Percentiles rank a stretch among this genome's conserved stretches.
These are phyloP conservation scores for Branchinecta lynchi DNA, from an alignment of 1,140 invertebrate species.

Conservation along the genomic window DNA sequence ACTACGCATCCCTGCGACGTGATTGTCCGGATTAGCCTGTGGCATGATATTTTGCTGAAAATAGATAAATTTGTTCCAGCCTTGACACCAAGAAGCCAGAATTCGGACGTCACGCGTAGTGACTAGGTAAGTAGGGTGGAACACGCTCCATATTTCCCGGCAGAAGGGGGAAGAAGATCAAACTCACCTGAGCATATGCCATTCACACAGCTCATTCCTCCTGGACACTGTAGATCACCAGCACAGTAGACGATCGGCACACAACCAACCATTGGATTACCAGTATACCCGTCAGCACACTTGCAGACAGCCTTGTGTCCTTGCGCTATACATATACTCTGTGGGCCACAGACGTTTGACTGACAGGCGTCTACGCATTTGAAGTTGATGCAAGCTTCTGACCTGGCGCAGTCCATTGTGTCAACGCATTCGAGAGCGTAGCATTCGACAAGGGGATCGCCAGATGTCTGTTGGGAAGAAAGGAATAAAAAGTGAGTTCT, in stretches of 20 bases:
- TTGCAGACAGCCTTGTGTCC: slow-evolving; percentile 48
- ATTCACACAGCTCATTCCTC: slow-evolving; percentile 58
- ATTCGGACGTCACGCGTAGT: too few relatives aligned
- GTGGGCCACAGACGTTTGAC: slow-evolving; percentile 60
- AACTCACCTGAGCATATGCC: slow-evolving; percentile 56
- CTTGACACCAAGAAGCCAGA: too few relatives aligned
- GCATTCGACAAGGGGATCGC: slow-evolving; percentile 39
- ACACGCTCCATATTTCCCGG: too few relatives aligned
- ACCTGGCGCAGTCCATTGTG: slow-evolving; percentile 51
- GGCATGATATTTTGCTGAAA: too few relatives aligned
- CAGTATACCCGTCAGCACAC: slow-evolving; percentile 62
- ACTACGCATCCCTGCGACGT: too few relatives aligned
- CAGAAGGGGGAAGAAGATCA: not conserved
- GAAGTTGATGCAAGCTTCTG: slow-evolving; percentile 56
- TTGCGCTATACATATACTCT: slow-evolving; percentile 49
- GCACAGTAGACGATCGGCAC: slow-evolving; percentile 56
- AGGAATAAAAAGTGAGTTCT: not conserved
- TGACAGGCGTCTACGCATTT: slow-evolving; percentile 65
- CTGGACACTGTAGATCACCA: slow-evolving; percentile 50
- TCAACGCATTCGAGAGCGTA: slow-evolving; percentile 56
- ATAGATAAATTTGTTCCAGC: too few relatives aligned
- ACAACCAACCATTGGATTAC: slow-evolving; percentile 67
- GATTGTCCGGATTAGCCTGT: too few relatives aligned
- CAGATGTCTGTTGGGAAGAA: slow-evolving; percentile 12
- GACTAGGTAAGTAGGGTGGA: too few relatives aligned